These are phyloP conservation scores for Philaethria dido DNA, from an alignment of 2,888 invertebrate species.

Conservation along the genomic window DNA sequence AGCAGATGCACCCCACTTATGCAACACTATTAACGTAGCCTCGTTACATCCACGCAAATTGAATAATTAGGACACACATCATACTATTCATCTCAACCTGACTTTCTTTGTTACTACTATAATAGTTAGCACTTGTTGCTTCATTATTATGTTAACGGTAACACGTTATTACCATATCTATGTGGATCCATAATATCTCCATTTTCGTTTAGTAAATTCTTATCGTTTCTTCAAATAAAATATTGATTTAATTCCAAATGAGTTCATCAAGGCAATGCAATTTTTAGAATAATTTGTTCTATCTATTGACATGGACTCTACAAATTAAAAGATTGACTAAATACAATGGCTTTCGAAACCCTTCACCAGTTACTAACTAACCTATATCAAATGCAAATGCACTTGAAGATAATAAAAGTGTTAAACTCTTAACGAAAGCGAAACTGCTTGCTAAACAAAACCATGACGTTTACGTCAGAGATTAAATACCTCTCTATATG, in stretches of 20 bases:
- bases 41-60: slow-evolving; percentile 58
- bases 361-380: neutral
- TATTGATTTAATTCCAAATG: neutral
- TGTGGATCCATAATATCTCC: neutral
- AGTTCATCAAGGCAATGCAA: no score
- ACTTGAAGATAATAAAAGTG: slow-evolving; percentile 37
- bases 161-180: neutral
- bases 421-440: slow-evolving; percentile 39
- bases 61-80: slow-evolving; percentile 50
- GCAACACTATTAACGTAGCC: slow-evolving; percentile 72
- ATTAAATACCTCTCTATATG: slow-evolving; percentile 7
- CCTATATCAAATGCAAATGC: slow-evolving; percentile 23
- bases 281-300: no score
- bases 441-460: slow-evolving; percentile 40
- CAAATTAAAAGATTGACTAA: no score
- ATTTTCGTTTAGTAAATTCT: neutral
- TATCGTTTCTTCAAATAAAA: neutral
- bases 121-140: slow-evolving; percentile 31
- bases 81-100: slow-evolving; percentile 9
- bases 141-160: slow-evolving; percentile 2
- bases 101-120: slow-evolving; percentile 18
- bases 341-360: neutral
- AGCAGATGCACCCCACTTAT: slow-evolving; percentile 82
- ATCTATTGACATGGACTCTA: no score
- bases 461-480: slow-evolving; percentile 23